Evolutionary conservation across 2,113 vertebrate species (phyloP).

Genomic region (Vimba vimba): DNA sequence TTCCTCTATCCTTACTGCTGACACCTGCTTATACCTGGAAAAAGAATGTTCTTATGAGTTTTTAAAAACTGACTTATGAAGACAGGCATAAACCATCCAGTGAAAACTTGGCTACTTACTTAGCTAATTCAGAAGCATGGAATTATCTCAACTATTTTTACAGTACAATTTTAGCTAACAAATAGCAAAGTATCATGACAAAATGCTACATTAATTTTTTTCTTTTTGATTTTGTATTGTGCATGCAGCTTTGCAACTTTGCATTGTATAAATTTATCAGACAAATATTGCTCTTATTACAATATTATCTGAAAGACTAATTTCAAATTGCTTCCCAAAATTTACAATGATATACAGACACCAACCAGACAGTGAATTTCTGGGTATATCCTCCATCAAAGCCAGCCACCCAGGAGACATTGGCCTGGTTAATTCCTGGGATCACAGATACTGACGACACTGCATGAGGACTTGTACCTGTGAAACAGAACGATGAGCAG

Average conservation of each 20-base stretch:
- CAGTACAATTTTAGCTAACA: neutral
- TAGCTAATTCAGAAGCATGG: neutral
- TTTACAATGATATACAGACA: slow-evolving; percentile 22
- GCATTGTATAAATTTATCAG: neutral
- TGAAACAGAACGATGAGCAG: neutral
- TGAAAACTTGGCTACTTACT: neutral
- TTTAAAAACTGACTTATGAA: neutral
- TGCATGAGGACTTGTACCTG: slow-evolving; percentile 93
- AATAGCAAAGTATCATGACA: neutral
- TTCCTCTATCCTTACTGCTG: slow-evolving; percentile 60
- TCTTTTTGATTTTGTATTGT: neutral
- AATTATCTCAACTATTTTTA: neutral
- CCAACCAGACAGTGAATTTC: slow-evolving; percentile 93
- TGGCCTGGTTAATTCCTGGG: slow-evolving; percentile 79
- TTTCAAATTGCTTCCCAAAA: neutral
- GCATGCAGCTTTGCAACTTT: neutral
- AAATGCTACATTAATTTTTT: neutral
- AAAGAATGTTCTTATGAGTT: neutral
- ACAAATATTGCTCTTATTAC: neutral
- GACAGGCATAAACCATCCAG: neutral
- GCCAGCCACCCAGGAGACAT: slow-evolving; percentile 91
- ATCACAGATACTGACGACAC: slow-evolving; percentile 84
- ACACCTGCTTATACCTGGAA: slow-evolving; percentile 80
- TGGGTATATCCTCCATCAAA: slow-evolving; percentile 93
- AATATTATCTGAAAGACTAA: neutral